Conservation (phyloP, 2,113 vertebrate species). For the Fukomys damarensis region DNA sequence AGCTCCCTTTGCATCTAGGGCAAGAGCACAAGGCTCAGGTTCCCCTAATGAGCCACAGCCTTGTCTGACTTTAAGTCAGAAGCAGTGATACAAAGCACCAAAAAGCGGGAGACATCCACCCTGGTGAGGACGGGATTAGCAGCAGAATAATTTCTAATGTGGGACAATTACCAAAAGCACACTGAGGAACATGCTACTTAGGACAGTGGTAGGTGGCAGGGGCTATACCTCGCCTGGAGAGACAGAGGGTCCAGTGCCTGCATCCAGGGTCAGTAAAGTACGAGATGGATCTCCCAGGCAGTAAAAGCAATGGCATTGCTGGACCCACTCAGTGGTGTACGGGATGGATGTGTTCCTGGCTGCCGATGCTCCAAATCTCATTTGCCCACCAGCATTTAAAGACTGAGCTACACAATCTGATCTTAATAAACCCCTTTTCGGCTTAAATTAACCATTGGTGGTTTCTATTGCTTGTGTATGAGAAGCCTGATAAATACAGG, state of each 20-base stretch:
- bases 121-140: rapidly evolving
- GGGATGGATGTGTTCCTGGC: background rate
- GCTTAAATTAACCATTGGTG: background rate
- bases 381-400: background rate
- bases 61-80: background rate
- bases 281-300: background rate
- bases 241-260: background rate
- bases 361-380: background rate
- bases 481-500: background rate
- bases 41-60: background rate
- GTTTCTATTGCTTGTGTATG: background rate
- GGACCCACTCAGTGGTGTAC: background rate
- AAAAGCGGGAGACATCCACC: background rate
- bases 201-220: background rate
- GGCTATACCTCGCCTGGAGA: rapidly evolving
- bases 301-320: background rate
- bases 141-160: background rate
- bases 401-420: background rate
- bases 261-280: rapidly evolving
- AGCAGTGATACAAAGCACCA: background rate
- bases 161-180: background rate
- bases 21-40: background rate
- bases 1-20: background rate
- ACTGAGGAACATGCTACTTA: background rate
- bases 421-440: background rate